Evolutionary conservation across 2,797 vertebrate species (phyloP).

Genomic region (Myotis findleyi): DNA sequence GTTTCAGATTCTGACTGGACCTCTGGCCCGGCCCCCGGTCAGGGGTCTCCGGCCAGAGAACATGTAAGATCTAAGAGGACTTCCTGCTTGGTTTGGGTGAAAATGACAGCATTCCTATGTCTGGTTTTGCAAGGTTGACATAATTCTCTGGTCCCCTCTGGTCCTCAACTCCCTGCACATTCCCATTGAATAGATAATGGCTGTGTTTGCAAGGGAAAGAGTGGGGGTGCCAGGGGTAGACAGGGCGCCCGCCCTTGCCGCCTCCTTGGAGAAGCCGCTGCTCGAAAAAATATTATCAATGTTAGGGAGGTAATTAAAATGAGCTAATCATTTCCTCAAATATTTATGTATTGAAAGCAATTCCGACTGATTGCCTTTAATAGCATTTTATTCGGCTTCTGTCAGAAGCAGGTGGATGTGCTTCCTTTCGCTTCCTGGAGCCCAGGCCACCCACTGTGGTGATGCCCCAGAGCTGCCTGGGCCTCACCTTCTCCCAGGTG

Average conservation of each 20-base stretch:
- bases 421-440: slow-evolving; percentile 5
- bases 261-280: slow-evolving; percentile 25
- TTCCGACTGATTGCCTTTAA: slow-evolving; percentile 81
- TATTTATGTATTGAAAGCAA: slow-evolving; percentile 77
- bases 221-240: fast-evolving
- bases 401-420: background rate
- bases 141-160: background rate
- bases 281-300: slow-evolving; percentile 73
- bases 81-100: background rate
- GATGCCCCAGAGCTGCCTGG: background rate
- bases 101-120: background rate
- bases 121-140: background rate
- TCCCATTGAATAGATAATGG: background rate
- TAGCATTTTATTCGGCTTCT: slow-evolving; percentile 72
- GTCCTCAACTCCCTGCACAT: background rate
- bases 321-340: slow-evolving; percentile 83
- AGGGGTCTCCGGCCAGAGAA: background rate
- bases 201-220: background rate
- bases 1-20: background rate
- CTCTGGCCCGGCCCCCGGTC: background rate
- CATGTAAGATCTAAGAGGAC: background rate
- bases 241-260: background rate
- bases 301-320: slow-evolving; percentile 79
- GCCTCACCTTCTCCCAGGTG: background rate
- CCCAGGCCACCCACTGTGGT: background rate